These are phyloP conservation scores for Ondatra zibethicus DNA, from an alignment of 2,113 vertebrate genomes.

Conservation along the genomic window DNA sequence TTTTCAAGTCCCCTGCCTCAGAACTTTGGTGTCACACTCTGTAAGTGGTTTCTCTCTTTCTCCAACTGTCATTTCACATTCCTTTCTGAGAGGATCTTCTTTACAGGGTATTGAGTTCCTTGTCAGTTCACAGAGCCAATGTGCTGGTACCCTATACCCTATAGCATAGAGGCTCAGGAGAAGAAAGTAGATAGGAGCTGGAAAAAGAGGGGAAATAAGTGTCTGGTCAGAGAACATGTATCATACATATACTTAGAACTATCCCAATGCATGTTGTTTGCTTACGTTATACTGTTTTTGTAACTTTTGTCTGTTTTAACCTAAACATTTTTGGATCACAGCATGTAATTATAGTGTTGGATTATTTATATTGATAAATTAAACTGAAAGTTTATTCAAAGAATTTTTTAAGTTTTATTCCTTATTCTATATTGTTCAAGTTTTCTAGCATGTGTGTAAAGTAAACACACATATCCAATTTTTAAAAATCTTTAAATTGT, in stretches of 20 bases:
- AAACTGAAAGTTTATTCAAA: background rate
- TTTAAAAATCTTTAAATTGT: background rate
- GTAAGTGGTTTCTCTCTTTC: background rate
- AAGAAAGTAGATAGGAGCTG: background rate
- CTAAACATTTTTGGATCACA: background rate
- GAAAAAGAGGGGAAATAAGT: background rate
- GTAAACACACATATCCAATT: background rate
- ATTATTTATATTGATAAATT: background rate
- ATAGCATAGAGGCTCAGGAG: too few species aligned
- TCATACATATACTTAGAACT: background rate
- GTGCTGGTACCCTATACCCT: rapidly evolving
- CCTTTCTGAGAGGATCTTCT: too few species aligned
- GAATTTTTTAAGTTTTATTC: background rate
- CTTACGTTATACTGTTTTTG: background rate
- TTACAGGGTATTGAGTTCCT: background rate
- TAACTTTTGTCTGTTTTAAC: background rate
- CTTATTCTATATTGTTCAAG: background rate
- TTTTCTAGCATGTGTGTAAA: background rate
- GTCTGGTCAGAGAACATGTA: background rate
- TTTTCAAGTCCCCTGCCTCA: background rate
- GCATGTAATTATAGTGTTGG: background rate
- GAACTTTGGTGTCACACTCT: background rate
- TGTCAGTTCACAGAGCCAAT: background rate
- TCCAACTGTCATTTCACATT: background rate
- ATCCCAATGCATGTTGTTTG: background rate